Conservation (phyloP, 2,797 vertebrate genomes). For the Phyllotis vaccarum region DNA sequence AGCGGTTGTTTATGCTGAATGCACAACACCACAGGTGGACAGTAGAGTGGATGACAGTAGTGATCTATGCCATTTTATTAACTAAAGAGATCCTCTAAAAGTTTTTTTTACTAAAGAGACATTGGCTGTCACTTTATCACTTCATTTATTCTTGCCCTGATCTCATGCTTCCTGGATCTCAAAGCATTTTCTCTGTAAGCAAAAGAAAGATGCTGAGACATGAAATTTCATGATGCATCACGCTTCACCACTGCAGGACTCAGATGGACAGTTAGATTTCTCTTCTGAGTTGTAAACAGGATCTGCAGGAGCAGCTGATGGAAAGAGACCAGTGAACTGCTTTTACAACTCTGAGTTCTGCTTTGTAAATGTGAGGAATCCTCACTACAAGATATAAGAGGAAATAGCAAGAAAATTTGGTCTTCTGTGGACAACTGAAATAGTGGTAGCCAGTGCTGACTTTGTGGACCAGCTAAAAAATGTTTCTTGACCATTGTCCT, state of each 20-base stretch:
- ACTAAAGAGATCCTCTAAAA: not conserved
- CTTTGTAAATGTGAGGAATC: conserved; percentile 31
- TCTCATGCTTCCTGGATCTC: not conserved
- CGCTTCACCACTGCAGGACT: not conserved
- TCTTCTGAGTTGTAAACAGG: not conserved
- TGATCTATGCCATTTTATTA: not conserved
- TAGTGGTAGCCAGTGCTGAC: conserved; percentile 52
- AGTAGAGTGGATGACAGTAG: not conserved
- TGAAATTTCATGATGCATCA: not conserved
- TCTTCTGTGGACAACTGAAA: conserved; percentile 56
- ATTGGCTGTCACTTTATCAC: too few species aligned
- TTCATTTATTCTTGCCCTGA: not conserved
- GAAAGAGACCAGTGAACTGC: not conserved
- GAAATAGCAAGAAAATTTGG: not conserved
- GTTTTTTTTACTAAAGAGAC: too few species aligned
- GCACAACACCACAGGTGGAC: not conserved
- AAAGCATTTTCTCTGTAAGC: not conserved
- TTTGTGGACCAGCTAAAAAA: conserved; percentile 53
- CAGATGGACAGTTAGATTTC: not conserved
- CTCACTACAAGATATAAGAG: not conserved
- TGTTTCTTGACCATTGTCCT: conserved; percentile 72
- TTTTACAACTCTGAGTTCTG: not conserved
- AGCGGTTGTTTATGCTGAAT: not conserved
- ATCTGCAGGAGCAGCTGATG: not conserved
- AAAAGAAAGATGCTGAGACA: not conserved